Percentiles rank a stretch among this genome's conserved stretches.
Evolutionary conservation across 1,140 invertebrate genomes (phyloP).

Genomic region (Forficula auricularia): DNA sequence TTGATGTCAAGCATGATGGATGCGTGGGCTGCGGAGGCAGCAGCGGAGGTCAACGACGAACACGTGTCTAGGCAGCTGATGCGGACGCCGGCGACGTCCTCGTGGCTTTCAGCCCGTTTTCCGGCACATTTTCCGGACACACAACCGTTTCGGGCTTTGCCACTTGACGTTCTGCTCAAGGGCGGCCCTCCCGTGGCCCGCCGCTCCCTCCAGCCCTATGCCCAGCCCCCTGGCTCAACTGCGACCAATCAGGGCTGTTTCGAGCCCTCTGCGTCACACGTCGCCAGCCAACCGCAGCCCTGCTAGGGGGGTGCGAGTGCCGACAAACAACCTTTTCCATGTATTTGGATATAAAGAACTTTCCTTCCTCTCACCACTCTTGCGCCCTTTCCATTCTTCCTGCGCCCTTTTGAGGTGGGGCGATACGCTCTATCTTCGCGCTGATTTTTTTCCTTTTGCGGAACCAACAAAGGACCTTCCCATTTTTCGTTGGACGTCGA

Average conservation of each 20-base stretch:
- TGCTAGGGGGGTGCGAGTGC: too few species aligned
- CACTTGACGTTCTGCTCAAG: background rate
- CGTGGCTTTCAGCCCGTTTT: background rate
- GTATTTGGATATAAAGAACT: too few species aligned
- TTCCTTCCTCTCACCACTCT: too few species aligned
- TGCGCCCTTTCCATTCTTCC: too few species aligned
- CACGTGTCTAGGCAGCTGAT: constrained; percentile 14
- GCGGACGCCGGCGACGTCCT: constrained; percentile 11
- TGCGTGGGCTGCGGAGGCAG: constrained; percentile 5
- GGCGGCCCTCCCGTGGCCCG: background rate
- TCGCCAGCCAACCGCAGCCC: too few species aligned
- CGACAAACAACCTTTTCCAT: too few species aligned
- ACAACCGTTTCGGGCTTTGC: background rate
- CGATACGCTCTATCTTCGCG: too few species aligned
- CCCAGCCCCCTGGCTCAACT: background rate
- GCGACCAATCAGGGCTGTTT: background rate
- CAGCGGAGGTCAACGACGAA: constrained; percentile 10
- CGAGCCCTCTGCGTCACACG: too few species aligned
- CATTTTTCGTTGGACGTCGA: too few species aligned
- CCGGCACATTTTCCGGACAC: background rate
- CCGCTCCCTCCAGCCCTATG: background rate
- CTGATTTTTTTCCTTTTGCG: too few species aligned
- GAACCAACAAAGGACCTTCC: too few species aligned
- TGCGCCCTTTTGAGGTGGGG: too few species aligned
- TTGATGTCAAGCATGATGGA: constrained; percentile 41